Evolutionary conservation across 2,888 invertebrate genomes (phyloP).

Genomic region (Anaspis maculata): DNA sequence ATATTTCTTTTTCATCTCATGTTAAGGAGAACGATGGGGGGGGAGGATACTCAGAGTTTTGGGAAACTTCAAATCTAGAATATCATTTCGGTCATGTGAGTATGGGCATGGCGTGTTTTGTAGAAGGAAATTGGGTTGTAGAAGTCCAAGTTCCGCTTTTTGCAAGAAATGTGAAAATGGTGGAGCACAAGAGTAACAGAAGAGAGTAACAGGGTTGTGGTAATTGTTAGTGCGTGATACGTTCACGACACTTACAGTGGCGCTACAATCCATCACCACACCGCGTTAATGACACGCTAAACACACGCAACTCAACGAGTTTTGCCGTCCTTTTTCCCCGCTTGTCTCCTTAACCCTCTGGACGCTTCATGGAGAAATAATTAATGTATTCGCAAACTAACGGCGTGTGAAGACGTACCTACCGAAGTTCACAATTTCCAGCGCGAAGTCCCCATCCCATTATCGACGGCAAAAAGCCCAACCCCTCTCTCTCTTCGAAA

Average conservation of each 20-base stretch:
- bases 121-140: conserved; percentile 9
- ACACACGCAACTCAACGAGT: conserved; percentile 36
- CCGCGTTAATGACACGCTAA: conserved; percentile 41
- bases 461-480: conserved; percentile 1
- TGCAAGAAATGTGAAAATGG: conserved; percentile 19
- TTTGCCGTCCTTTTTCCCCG: conserved; percentile 20
- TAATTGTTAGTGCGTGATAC: conserved; percentile 39
- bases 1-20: no score
- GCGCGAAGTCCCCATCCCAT: conserved; percentile 7
- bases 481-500: no score
- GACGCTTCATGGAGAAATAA: conserved; percentile 31
- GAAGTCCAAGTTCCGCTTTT: conserved; percentile 15
- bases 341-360: conserved; percentile 19
- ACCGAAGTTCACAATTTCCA: conserved; percentile 9
- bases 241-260: conserved; percentile 39
- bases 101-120: no score
- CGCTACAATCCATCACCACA: conserved; percentile 39
- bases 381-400: conserved; percentile 37
- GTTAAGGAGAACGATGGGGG: no score
- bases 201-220: conserved; percentile 16
- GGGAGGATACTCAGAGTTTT: no score
- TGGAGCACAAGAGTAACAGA: no score
- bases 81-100: no score
- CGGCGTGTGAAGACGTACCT: conserved; percentile 34
- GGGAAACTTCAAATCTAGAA: no score